These are phyloP conservation scores for Orientallactaga sibirica DNA, from an alignment of 2,797 vertebrate species.

Conservation along the genomic window DNA sequence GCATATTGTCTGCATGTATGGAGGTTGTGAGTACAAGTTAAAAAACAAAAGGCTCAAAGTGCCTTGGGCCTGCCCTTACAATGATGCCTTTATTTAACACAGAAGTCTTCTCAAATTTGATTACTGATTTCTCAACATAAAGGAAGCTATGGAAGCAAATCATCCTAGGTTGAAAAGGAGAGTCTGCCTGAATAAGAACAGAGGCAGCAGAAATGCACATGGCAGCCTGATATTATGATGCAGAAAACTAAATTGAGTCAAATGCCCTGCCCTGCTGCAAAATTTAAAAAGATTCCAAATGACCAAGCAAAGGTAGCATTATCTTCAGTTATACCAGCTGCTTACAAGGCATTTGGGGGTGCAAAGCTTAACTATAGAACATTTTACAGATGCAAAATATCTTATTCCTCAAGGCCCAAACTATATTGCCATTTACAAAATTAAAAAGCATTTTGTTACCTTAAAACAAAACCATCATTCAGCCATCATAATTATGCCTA, in stretches of 20 bases:
- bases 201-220: neutral
- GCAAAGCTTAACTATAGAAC: constrained; percentile 31
- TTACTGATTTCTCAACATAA: neutral
- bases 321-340: neutral
- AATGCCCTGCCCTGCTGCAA: neutral
- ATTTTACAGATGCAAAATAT: constrained; percentile 10
- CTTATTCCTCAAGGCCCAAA: constrained; percentile 10
- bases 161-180: neutral
- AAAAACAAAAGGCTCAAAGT: neutral
- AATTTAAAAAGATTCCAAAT: constrained; percentile 20
- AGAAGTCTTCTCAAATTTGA: neutral
- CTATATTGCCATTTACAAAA: neutral
- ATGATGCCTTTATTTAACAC: constrained; percentile 14
- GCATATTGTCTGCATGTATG: no score
- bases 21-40: no score
- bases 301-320: constrained; percentile 18
- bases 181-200: neutral
- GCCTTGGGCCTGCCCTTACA: neutral
- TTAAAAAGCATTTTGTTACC: constrained; percentile 38
- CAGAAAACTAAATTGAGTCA: neutral
- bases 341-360: neutral
- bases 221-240: neutral
- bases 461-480: constrained; percentile 46
- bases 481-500: constrained; percentile 36
- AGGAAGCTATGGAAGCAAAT: neutral